Evolutionary conservation across 1,140 invertebrate genomes (phyloP).

Genomic region (Saccostrea echinata): DNA sequence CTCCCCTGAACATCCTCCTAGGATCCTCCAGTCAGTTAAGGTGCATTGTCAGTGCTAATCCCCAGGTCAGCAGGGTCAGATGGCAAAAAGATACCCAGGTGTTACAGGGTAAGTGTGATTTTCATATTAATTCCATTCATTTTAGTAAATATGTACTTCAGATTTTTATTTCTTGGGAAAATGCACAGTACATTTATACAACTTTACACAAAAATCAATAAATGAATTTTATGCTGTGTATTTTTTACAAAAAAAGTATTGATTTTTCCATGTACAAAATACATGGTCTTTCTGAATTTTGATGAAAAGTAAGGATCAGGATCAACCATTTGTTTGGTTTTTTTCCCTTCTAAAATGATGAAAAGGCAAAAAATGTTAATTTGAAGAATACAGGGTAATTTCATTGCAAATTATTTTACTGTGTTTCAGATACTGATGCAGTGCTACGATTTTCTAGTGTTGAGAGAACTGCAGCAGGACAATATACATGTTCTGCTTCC

Average conservation of each 20-base stretch:
- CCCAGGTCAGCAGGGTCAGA: slow-evolving; percentile 57
- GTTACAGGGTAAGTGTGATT: slow-evolving; percentile 56
- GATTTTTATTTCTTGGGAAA: neutral
- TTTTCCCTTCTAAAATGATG: too few species aligned
- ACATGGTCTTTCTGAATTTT: too few species aligned
- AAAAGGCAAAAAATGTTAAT: too few species aligned
- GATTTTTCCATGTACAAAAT: too few species aligned
- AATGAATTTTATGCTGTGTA: too few species aligned
- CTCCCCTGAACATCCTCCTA: slow-evolving; percentile 50
- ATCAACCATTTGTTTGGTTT: too few species aligned
- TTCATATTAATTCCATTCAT: neutral
- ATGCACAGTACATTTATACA: neutral
- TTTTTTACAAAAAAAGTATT: too few species aligned
- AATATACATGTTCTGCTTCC: slow-evolving; percentile 59
- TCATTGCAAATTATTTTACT: neutral
- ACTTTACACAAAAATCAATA: too few species aligned
- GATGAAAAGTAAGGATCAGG: too few species aligned
- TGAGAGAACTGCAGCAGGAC: slow-evolving; percentile 51
- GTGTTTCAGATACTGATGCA: slow-evolving; percentile 49
- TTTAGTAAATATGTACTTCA: neutral
- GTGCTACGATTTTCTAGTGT: slow-evolving; percentile 42
- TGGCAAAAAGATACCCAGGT: slow-evolving; percentile 62
- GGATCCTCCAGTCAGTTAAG: slow-evolving; percentile 51
- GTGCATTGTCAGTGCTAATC: slow-evolving; percentile 69
- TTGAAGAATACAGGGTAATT: neutral